Conservation (phyloP, 2,888 invertebrate genomes). For the Teinopalpus imperialis region DNA sequence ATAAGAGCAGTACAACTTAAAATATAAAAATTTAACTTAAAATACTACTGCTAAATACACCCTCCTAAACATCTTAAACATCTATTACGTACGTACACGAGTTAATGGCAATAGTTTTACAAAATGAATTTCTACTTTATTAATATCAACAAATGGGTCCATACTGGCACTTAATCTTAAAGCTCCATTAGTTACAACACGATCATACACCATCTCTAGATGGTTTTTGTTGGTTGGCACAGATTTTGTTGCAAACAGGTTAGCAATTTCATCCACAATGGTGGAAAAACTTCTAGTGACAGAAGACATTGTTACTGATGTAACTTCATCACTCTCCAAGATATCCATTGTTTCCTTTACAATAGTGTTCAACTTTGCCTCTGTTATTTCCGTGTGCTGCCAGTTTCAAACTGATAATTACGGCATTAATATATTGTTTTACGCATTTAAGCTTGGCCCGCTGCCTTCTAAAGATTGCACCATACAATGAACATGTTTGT, state of each 20-base stretch:
- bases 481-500: constrained; percentile 48
- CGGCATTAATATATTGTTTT: too few species aligned
- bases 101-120: constrained; percentile 95
- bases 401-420: too few species aligned
- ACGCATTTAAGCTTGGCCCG: too few species aligned
- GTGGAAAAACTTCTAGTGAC: constrained; percentile 90
- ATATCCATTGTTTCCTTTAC: constrained; percentile 92
- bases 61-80: too few species aligned
- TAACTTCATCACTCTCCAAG: constrained; percentile 92
- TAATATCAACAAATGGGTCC: constrained; percentile 85
- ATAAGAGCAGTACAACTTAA: too few species aligned
- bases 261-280: constrained; percentile 90
- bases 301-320: constrained; percentile 87
- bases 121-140: constrained; percentile 87
- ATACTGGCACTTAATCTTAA: constrained; percentile 48
- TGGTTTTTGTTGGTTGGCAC: constrained; percentile 62
- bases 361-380: constrained; percentile 82
- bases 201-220: constrained; percentile 60
- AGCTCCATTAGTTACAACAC: constrained; percentile 69
- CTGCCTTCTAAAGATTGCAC: constrained; percentile 34
- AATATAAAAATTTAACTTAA: too few species aligned
- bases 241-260: constrained; percentile 84
- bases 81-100: too few species aligned
- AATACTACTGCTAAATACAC: too few species aligned
- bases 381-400: constrained; percentile 66